Evolutionary conservation across 2,113 vertebrate genomes (phyloP), one percentile per base, ranked within the genome.

Genomic region (Tamias sibiricus): DNA sequence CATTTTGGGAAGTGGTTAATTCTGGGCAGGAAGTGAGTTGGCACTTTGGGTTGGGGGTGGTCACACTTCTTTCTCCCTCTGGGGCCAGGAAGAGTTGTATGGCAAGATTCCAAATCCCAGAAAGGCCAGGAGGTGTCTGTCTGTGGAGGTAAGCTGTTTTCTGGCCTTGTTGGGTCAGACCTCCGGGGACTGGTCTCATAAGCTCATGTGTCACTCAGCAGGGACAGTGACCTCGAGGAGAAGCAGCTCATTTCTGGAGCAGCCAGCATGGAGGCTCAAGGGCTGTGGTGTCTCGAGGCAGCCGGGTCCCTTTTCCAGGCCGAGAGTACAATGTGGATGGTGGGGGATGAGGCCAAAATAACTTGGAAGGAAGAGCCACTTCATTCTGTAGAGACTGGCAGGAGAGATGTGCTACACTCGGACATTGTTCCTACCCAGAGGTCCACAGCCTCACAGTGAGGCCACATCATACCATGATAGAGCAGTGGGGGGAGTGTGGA

Each of bases 11-110:
- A 96, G 89, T 94, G 74, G 91, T 96, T 96, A 79, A 71, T 96
- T 94, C 64, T 93, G 30, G 89, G 80, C 89, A 96, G 95, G 97
- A 98, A 97, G 89, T 98, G 97, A 97, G 82, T 91, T 93, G 95
- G 85, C 88, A 92, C 19, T 96, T 97, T 83, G 68, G 64, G 47
- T 59, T 75, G 66, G 69, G 82, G 82, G 26, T 89, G 85, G 69
- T 88, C 64, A 64, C n/a, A 44, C 74, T 93, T 94, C 71, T 92
- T 79, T 95, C 32, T 90, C 47, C 95, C 80, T 90, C 62, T 92
- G 59, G 66, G 80, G 3, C 42, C 44, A 77, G 40, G 30, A 79
- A 93, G 52, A 76, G 19, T 71, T 49, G 13, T 86, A 37, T 74
- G 57, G 49, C 66, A 92, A 77, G 44, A 79, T 74, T 77, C 40